phyloP scores from a whole-genome alignment of 2,888 invertebrate genomes.

The Mellilla xanthometata region DNA sequence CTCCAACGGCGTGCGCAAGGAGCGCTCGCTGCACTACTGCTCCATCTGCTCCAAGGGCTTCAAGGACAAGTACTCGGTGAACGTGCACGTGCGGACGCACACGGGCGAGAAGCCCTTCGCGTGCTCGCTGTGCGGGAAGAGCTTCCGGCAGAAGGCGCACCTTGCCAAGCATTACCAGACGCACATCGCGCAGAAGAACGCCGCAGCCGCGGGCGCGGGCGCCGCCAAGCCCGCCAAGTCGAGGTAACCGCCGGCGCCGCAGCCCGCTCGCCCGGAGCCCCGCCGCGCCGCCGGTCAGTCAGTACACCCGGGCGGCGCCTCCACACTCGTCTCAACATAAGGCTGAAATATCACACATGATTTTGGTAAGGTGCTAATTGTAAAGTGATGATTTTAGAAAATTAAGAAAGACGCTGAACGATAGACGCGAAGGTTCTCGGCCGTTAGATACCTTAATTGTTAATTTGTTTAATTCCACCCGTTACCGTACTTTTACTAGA shows the following conservation, averaged over 20 bases:
- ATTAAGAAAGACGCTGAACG: conserved; percentile 60
- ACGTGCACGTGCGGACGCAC: conserved; percentile 98
- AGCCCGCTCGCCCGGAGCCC: conserved; percentile 52
- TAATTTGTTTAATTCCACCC: conserved; percentile 79
- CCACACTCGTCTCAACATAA: conserved; percentile 63
- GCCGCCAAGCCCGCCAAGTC: conserved; percentile 79
- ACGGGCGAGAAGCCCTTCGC: conserved; percentile 99
- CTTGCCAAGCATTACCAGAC: conserved; percentile 96
- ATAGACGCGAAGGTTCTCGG: conserved; percentile 58
- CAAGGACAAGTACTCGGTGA: conserved; percentile 98
- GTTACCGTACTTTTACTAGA: conserved; percentile 79
- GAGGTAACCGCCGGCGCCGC: conserved; percentile 81
- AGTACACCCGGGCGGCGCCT: too few relatives aligned
- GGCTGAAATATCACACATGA: conserved; percentile 79
- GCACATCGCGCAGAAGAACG: conserved; percentile 93
- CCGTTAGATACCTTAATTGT: conserved; percentile 64
- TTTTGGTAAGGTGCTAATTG: conserved; percentile 78
- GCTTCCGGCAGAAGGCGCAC: conserved; percentile 95
- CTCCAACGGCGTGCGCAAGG: conserved; percentile 90
- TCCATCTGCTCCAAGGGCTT: conserved; percentile 96
- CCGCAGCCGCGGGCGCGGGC: conserved; percentile 86
- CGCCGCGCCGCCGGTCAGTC: conserved; percentile 23
- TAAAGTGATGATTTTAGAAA: conserved; percentile 67
- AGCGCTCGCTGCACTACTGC: conserved; percentile 94
- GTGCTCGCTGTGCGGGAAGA: conserved; percentile 96